Evolutionary conservation across 1,140 invertebrate species (phyloP), one percentile per base, ranked within the genome.

Genomic region (Anagrus nilaparvatae): DNA sequence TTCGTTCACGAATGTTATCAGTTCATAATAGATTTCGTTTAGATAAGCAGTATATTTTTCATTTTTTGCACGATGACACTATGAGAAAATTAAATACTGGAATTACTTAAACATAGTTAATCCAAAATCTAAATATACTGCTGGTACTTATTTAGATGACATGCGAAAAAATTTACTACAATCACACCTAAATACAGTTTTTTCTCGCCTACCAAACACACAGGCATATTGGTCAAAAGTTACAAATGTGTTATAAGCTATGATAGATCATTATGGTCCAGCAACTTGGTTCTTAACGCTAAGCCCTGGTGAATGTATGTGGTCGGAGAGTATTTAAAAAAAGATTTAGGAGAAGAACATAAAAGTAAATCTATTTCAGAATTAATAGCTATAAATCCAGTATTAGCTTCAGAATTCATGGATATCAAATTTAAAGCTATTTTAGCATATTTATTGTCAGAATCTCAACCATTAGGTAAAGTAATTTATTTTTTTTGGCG

Each of bases 271-370:
- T 40, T 63, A 62, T 40, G 58, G 59, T 19, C 48, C 58, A 18
- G 55, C 58, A 20, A 63, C 55, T 5, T 66, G 60, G 55, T 66
- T 62, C 53, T 34, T 65, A 1, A 61, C 59, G 8, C 43, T 64
- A 6, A 62, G 59, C 49, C 56, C 58, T n/a, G 51, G 45, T 29
- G 59, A 64, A 51, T 61, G 51, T 47, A 32, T 55, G 19, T 59
- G 56, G 54, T 33, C 46, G 10, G 56, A 63, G 45, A 47, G 10
- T 55, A 49, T 25, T 51, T 65, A 43, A 37, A 42, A 32, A 29
- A 55, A 23, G 55, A 62, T n/a, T 56, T 55, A 39, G 39, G 44
- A 5, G 40, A 40, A 19, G 14, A 38, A 36, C 41, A 46, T 21
- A 24, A 37, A 28, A 52, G 47, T 9, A 31, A 44, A 7, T 39